These are phyloP conservation scores for Acanthoscelides obtectus DNA, from an alignment of 2,888 invertebrate species.

Conservation along the genomic window DNA sequence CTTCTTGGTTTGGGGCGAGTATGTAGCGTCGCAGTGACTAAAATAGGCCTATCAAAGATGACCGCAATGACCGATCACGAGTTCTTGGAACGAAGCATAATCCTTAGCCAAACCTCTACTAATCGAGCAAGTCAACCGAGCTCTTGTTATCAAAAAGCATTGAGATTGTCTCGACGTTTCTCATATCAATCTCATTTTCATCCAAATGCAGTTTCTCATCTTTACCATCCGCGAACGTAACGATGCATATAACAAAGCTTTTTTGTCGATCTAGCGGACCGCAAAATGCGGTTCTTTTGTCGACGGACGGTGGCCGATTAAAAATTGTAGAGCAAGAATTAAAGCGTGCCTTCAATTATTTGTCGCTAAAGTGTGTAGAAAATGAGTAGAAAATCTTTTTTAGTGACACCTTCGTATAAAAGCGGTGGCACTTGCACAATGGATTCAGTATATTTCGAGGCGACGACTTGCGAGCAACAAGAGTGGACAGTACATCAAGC, in stretches of 20 bases:
- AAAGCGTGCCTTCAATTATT: background rate
- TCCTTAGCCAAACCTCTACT: too few relatives aligned
- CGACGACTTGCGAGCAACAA: background rate
- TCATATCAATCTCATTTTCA: too few relatives aligned
- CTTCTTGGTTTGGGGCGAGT: too few relatives aligned
- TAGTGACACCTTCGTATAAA: background rate
- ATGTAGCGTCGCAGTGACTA: too few relatives aligned
- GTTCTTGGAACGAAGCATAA: too few relatives aligned
- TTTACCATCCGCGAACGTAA: background rate
- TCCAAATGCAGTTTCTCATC: background rate
- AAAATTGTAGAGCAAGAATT: background rate
- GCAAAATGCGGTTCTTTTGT: background rate
- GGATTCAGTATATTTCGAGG: background rate
- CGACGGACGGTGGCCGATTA: background rate
- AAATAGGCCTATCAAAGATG: too few relatives aligned
- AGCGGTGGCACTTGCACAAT: background rate
- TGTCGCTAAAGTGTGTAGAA: background rate
- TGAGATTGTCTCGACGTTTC: too few relatives aligned
- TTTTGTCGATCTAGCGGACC: background rate
- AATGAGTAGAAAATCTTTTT: background rate
- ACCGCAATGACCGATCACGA: too few relatives aligned
- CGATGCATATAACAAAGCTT: background rate
- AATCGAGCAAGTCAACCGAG: too few relatives aligned
- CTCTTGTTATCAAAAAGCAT: too few relatives aligned
- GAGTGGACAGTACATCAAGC: background rate